A percentile compares a stretch with the other conserved stretches of the same genome.
Evolutionary conservation across 2,113 vertebrate species (phyloP).

Genomic region (Bolborhynchus lineola): DNA sequence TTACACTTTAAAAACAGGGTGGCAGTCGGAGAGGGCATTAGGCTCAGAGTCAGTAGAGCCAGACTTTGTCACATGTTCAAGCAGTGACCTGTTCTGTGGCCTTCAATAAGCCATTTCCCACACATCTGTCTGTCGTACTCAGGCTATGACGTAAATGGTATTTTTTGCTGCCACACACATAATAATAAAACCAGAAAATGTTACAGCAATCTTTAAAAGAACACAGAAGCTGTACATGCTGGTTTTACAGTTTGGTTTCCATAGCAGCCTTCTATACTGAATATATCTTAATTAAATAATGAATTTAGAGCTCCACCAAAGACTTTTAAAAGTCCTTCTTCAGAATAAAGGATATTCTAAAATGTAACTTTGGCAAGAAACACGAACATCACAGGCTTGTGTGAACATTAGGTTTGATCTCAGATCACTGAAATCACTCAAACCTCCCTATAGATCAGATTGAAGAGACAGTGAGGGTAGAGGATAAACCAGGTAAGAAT

Average conservation of each 20-base stretch:
- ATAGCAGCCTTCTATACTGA: not conserved
- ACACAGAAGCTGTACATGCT: not conserved
- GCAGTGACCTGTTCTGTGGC: fast-evolving
- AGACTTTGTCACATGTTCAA: fast-evolving
- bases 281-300: constrained; percentile 1
- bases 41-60: not conserved
- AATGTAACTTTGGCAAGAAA: not conserved
- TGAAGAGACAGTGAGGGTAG: not conserved
- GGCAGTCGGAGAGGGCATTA: not conserved
- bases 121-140: not conserved
- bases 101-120: not conserved
- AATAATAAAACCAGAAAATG: not conserved
- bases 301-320: not conserved
- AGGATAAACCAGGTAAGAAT: not conserved
- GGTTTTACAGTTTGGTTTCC: constrained; percentile 23
- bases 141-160: not conserved
- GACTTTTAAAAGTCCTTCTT: not conserved
- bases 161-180: not conserved
- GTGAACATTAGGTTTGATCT: not conserved
- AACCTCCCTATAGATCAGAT: not conserved
- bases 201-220: not conserved
- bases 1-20: fast-evolving
- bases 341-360: constrained; percentile 5
- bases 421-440: not conserved
- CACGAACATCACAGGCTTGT: not conserved